Evolutionary conservation across 2,113 vertebrate genomes (phyloP).

Genomic region (Chaetorhynchus papuensis): DNA sequence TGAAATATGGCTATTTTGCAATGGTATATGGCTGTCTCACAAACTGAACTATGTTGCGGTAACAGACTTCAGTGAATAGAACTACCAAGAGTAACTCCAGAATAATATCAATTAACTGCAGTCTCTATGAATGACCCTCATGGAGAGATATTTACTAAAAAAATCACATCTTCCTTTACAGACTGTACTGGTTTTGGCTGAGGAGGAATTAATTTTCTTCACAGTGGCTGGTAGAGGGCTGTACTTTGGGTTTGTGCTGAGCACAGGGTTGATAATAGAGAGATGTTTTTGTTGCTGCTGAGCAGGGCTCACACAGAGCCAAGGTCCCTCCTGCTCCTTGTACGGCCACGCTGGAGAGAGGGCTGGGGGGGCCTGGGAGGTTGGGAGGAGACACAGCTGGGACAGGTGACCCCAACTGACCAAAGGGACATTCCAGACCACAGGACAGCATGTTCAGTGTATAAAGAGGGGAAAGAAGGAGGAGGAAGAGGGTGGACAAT

Average conservation of each 20-base stretch:
- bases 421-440: not conserved
- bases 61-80: not conserved
- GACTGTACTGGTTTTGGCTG: not conserved
- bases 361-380: not conserved
- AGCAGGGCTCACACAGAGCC: not conserved
- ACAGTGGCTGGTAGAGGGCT: not conserved
- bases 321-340: not conserved
- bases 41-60: not conserved
- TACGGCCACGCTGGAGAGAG: not conserved
- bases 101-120: not conserved
- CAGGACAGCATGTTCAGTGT: fast-evolving
- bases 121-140: not conserved
- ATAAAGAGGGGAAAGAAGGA: too few species aligned
- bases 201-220: not conserved
- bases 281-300: not conserved
- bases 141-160: not conserved
- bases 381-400: not conserved
- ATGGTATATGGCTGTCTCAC: not conserved
- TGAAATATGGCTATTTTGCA: not conserved
- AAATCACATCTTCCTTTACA: not conserved
- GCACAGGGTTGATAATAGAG: not conserved
- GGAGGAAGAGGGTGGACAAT: too few species aligned
- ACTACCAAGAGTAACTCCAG: not conserved
- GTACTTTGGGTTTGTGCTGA: not conserved
- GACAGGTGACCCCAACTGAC: not conserved